Base-by-base conservation (phyloP, 2,888 invertebrate species). In the Diadegma fenestrale region DNA sequence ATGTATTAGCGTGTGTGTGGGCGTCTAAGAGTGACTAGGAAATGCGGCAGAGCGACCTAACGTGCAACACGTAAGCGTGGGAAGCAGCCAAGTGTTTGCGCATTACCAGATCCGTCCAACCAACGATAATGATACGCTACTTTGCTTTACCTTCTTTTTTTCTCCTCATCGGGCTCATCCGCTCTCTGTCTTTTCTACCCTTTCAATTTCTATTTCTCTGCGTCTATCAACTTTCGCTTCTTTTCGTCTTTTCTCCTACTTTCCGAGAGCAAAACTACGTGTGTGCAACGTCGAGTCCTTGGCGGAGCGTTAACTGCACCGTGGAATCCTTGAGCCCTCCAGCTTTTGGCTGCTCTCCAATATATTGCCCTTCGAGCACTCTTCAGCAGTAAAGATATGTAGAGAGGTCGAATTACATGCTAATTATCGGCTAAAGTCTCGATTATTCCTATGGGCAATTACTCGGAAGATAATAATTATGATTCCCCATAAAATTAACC, bases 61-160 rank as follows among this genome's bases (percentile, higher is more conserved):
- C 88, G 88, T 89, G 86, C 87, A 88, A 88, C 88, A 88, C 86
- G 86, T 89, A 89, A 89, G 85, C 89, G 90, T 90, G 90, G 88
- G 90, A 90, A 90, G 84, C 80, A 80, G 78, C 87, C 88, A 81
- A 85, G 88, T 89, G 89, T 89, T 88, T 85, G 88, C 86, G 88
- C 86, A 89, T 90, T 90, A 90, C 86, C 84, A 82, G 88, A 89
- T 89, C 87, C 89, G 87, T 89, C 89, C 89, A 88, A 89, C 87
- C 88, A 87, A 86, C 82, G 87, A 89, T 89, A 91, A 91, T 90
- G 88, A 89, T 88, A 89, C 87, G 82, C 85, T 88, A 87, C 85
- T 88, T 90, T 88, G 87, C 87, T 86, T 88, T 82, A 87, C 81
- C 86, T 87, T 87, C 79, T 71, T 14, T 33, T 14, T 41, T 71